Evolutionary conservation across 2,113 vertebrate species (phyloP).

Genomic region (Nycticorax nycticorax): DNA sequence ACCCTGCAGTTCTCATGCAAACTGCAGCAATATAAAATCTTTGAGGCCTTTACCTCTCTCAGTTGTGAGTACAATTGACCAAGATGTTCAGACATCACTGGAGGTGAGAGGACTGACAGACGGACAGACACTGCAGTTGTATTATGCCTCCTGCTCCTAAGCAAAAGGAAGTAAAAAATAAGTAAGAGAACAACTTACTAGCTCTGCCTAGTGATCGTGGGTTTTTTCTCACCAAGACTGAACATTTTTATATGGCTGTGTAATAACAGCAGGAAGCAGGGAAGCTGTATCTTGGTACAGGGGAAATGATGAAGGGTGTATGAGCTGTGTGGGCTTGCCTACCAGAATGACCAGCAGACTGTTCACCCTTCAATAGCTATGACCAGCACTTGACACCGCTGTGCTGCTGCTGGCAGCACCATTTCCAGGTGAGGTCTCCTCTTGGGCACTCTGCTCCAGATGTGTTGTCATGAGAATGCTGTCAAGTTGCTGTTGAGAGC

Average conservation of each 20-base stretch:
- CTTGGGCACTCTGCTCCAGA: background rate
- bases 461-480: background rate
- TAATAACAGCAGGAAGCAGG: background rate
- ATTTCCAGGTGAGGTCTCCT: background rate
- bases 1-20: background rate
- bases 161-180: background rate
- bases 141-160: background rate
- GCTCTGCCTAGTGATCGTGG: background rate
- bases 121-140: background rate
- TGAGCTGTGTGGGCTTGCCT: background rate
- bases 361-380: background rate
- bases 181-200: background rate
- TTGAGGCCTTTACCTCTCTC: background rate
- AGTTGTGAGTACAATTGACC: background rate
- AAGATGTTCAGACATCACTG: background rate
- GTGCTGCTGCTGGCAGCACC: background rate
- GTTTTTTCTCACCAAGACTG: background rate
- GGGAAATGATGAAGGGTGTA: background rate
- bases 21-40: background rate
- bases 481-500: background rate
- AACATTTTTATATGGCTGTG: background rate
- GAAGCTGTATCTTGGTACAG: background rate
- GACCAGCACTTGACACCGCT: background rate
- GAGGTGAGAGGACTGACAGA: background rate
- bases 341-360: background rate